Percentiles rank a stretch among this genome's conserved stretches.
Conservation (phyloP, 2,113 vertebrate species). For the Leucoraja erinaceus region DNA sequence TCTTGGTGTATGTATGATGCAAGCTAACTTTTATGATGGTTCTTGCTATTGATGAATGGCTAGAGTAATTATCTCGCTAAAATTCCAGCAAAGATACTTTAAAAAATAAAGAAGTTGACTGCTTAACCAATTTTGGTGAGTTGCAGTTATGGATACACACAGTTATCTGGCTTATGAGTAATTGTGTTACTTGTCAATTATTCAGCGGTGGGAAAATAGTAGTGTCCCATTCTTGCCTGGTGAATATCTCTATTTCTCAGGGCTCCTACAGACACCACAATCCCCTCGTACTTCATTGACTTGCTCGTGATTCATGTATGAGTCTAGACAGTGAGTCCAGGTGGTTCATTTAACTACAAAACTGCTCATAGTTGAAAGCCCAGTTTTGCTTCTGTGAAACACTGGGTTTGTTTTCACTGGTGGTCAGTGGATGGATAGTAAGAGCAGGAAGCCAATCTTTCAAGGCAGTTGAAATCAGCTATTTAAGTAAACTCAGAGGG, state of each 20-base stretch:
- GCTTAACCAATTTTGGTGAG: background rate
- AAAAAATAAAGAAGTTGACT: background rate
- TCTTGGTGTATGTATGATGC: background rate
- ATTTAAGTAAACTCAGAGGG: background rate
- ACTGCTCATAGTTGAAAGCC: background rate
- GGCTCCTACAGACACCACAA: background rate
- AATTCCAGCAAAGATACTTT: background rate
- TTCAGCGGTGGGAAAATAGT: background rate
- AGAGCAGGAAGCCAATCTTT: background rate
- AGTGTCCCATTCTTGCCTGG: background rate
- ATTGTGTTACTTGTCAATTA: background rate
- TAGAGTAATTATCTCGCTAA: background rate
- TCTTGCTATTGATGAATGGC: background rate
- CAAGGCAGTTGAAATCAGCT: background rate
- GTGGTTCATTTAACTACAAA: background rate
- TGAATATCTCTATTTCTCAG: background rate
- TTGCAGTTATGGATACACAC: background rate
- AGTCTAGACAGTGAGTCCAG: background rate
- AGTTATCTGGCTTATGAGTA: background rate
- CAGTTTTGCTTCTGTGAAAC: background rate
- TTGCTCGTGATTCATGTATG: background rate
- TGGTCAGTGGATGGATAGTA: background rate
- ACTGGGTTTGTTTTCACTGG: background rate
- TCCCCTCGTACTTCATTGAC: background rate
- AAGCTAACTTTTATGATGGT: too few relatives aligned